A percentile compares a stretch with the other conserved stretches of the same genome.
Conservation (phyloP, 2,888 invertebrate species). For the Agonum fuliginosum region DNA sequence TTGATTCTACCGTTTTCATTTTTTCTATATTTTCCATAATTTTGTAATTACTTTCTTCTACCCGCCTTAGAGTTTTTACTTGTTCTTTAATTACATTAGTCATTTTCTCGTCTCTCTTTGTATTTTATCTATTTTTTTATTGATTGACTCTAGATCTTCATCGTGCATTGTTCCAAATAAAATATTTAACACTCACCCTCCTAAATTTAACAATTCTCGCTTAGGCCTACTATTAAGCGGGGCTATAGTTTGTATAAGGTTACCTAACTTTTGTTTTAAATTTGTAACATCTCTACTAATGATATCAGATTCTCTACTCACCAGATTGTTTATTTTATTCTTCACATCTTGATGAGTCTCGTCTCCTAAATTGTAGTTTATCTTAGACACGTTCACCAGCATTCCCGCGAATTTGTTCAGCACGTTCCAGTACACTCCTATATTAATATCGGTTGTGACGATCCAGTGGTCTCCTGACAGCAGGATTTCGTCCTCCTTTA, state of each 20-base stretch:
- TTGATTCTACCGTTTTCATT: not conserved
- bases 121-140: constrained; percentile 48
- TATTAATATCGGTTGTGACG: constrained; percentile 18
- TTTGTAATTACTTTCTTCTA: not conserved
- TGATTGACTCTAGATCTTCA: constrained; percentile 26
- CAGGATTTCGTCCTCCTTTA: constrained; percentile 48
- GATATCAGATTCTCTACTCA: constrained; percentile 43
- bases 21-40: constrained; percentile 3
- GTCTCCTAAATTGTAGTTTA: not conserved
- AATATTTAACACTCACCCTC: constrained; percentile 39
- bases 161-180: constrained; percentile 44
- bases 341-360: not conserved
- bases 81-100: constrained; percentile 34
- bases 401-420: constrained; percentile 6
- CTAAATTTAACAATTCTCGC: constrained; percentile 37
- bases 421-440: not conserved
- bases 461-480: constrained; percentile 50
- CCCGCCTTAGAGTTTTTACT: constrained; percentile 19
- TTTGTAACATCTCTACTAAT: constrained; percentile 35
- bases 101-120: not conserved
- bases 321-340: not conserved
- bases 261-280: constrained; percentile 11
- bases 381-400: not conserved
- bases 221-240: not conserved
- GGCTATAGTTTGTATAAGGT: constrained; percentile 43